These are phyloP conservation scores for Lophotis ruficrista DNA, from an alignment of 2,113 vertebrate genomes.

Conservation along the genomic window DNA sequence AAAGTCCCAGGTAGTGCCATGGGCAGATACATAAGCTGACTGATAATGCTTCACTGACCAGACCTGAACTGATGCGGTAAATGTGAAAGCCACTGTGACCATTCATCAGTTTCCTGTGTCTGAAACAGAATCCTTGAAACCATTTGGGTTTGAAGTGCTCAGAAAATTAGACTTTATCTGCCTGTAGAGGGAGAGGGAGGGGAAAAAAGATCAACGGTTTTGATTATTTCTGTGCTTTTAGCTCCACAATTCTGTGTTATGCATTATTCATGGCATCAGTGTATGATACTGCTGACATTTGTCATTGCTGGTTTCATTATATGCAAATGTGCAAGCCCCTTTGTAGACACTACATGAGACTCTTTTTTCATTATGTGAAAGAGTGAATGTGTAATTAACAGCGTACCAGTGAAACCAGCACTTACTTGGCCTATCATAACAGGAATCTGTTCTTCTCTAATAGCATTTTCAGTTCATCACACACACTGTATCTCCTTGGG, in stretches of 20 bases:
- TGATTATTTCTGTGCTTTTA: conserved; percentile 32
- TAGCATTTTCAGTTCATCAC: conserved; percentile 36
- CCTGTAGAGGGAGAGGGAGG: background rate
- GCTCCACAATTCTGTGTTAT: background rate
- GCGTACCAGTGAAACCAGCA: background rate
- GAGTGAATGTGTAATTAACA: conserved; percentile 41
- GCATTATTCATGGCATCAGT: conserved; percentile 45
- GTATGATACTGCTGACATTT: conserved; percentile 37
- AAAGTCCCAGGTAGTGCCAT: background rate
- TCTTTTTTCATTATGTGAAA: background rate
- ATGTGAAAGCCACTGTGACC: background rate
- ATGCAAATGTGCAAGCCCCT: conserved; percentile 20
- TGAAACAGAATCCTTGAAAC: background rate
- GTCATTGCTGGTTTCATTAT: conserved; percentile 34
- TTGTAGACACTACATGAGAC: background rate
- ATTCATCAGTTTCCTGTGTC: background rate
- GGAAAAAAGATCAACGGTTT: background rate
- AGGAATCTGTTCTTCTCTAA: conserved; percentile 27
- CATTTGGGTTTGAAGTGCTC: background rate
- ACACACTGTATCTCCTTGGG: background rate
- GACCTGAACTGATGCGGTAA: background rate
- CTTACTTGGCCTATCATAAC: conserved; percentile 4
- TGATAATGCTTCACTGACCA: background rate
- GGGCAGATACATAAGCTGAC: accelerated
- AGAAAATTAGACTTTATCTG: conserved; percentile 7